A percentile compares a stretch with the other conserved stretches of the same genome.
Conservation (phyloP, 2,888 invertebrate genomes). For the Eristalis pertinax region DNA sequence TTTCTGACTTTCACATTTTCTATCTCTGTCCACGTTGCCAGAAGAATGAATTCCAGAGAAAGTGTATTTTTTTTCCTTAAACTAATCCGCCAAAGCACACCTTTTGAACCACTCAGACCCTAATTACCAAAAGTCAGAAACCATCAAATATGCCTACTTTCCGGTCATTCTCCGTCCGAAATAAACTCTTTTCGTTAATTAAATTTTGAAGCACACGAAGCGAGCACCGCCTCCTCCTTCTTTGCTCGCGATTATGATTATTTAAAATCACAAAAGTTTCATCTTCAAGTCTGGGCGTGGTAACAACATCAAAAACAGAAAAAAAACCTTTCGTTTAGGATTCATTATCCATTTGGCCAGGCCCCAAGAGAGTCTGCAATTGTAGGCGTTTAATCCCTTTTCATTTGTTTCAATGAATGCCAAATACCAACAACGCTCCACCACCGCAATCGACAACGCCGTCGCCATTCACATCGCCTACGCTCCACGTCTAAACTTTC, state of each 20-base stretch:
- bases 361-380: background rate
- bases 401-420: background rate
- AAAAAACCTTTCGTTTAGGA: background rate
- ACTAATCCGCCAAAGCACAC: too few species aligned
- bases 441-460: background rate
- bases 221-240: background rate
- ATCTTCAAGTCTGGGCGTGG: background rate
- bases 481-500: constrained; percentile 10
- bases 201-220: background rate
- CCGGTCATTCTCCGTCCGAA: too few species aligned
- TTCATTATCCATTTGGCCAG: constrained; percentile 4
- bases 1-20: too few species aligned
- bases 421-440: background rate
- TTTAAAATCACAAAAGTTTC: background rate
- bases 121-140: too few species aligned
- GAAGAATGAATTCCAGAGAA: too few species aligned
- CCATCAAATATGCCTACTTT: too few species aligned
- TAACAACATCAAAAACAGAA: background rate
- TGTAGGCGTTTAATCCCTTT: constrained; percentile 15
- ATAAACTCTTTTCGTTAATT: background rate
- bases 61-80: too few species aligned
- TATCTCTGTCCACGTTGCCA: too few species aligned
- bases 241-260: background rate
- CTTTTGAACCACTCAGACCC: too few species aligned
- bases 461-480: background rate